phyloP scores from a whole-genome alignment of 2,888 invertebrate genomes.

The Aelia acuminata region DNA sequence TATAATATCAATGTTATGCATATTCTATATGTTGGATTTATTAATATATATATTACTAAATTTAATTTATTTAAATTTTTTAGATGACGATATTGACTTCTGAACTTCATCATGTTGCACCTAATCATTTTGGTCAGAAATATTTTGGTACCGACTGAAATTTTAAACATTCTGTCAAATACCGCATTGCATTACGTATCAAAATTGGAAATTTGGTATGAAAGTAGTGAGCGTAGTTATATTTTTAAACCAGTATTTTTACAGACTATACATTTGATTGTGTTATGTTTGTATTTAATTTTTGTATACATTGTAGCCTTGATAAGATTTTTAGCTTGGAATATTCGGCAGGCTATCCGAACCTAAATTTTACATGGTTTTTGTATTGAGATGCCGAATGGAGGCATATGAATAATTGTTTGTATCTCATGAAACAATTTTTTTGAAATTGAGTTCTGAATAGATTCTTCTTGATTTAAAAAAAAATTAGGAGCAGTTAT shows the following conservation, averaged over 20 bases:
- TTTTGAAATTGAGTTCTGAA: neutral
- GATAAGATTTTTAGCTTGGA: neutral
- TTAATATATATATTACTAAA: neutral
- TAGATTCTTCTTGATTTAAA: neutral
- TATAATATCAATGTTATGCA: too few species aligned
- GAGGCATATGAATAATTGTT: neutral
- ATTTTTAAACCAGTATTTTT: slow-evolving; percentile 45
- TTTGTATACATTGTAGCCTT: neutral
- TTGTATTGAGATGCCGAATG: neutral
- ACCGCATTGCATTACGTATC: neutral
- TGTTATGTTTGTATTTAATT: slow-evolving; percentile 5
- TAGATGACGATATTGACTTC: slow-evolving; percentile 95
- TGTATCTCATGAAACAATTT: neutral
- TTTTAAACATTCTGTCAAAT: slow-evolving; percentile 13
- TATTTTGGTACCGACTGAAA: slow-evolving; percentile 96
- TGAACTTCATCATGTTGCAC: slow-evolving; percentile 94
- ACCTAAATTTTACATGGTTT: neutral
- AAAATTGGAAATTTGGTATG: neutral
- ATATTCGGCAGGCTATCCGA: neutral
- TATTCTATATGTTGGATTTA: neutral
- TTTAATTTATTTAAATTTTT: slow-evolving; percentile 64
- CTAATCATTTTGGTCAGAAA: slow-evolving; percentile 98
- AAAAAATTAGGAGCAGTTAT: neutral
- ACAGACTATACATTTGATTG: slow-evolving; percentile 23
- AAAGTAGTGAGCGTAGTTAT: slow-evolving; percentile 4